Evolutionary conservation across 1,140 invertebrate genomes (phyloP).

Genomic region (Drosophila aff.): DNA sequence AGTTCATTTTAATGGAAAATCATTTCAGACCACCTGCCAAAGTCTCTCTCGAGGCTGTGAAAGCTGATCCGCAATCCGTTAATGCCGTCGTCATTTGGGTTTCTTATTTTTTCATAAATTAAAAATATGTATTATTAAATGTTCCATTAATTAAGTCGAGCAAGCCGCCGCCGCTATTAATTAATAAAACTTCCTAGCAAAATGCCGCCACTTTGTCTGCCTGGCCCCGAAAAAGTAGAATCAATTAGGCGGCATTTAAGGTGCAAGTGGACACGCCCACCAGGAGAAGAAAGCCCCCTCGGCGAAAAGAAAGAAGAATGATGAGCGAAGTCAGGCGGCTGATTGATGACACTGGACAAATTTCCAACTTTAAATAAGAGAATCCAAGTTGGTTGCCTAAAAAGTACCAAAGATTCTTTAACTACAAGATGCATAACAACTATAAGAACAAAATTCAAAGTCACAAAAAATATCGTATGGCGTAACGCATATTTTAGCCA

Average conservation of each 20-base stretch:
- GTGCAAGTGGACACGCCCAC: slow-evolving; percentile 66
- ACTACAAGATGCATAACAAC: not conserved
- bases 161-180: slow-evolving; percentile 59
- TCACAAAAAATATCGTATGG: too few relatives aligned
- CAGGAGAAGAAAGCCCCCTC: slow-evolving; percentile 25
- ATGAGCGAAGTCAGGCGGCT: slow-evolving; percentile 46
- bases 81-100: slow-evolving; percentile 22
- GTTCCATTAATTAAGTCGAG: slow-evolving; percentile 66
- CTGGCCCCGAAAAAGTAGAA: slow-evolving; percentile 46
- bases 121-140: slow-evolving; percentile 75
- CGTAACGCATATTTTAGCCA: not conserved
- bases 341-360: slow-evolving; percentile 73
- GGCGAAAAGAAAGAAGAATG: slow-evolving; percentile 36
- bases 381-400: not conserved
- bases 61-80: slow-evolving; percentile 61
- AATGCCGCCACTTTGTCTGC: slow-evolving; percentile 62
- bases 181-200: slow-evolving; percentile 71
- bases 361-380: slow-evolving; percentile 9
- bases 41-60: slow-evolving; percentile 64
- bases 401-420: not conserved
- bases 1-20: slow-evolving; percentile 4
- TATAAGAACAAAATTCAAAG: too few relatives aligned
- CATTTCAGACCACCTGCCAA: slow-evolving; percentile 27
- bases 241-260: slow-evolving; percentile 79
- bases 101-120: slow-evolving; percentile 50